Evolutionary conservation across 1,140 invertebrate species (phyloP).

Genomic region (honey bee (Apis mellifera)): DNA sequence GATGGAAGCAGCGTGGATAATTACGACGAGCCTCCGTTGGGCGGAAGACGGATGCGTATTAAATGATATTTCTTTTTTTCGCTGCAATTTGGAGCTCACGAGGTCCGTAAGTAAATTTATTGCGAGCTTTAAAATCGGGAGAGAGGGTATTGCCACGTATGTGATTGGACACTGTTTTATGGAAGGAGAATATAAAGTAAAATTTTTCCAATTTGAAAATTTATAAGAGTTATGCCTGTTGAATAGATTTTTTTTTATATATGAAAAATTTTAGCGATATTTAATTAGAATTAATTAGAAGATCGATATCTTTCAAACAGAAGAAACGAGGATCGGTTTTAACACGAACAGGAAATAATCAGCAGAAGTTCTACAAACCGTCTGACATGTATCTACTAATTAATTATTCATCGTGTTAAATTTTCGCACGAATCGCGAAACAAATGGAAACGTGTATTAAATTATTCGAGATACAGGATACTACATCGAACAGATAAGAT

Average conservation of each 20-base stretch:
- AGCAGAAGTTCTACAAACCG: background rate
- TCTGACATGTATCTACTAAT: background rate
- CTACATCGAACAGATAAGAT: slow-evolving; percentile 12
- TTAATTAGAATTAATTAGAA: too few species aligned
- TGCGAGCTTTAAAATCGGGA: too few species aligned
- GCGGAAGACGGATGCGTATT: background rate
- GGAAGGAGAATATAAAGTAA: background rate
- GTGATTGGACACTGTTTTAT: background rate
- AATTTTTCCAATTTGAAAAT: too few species aligned
- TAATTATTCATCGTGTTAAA: slow-evolving; percentile 10
- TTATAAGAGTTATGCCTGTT: too few species aligned
- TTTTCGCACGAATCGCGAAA: background rate
- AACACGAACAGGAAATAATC: slow-evolving; percentile 4
- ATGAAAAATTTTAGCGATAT: too few species aligned
- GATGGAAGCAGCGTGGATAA: background rate
- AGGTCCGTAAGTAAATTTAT: too few species aligned
- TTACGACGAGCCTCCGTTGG: background rate
- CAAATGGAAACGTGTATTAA: background rate
- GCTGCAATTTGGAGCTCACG: background rate
- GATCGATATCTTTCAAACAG: background rate
- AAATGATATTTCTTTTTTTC: background rate
- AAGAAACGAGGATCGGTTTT: background rate
- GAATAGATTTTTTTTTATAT: too few species aligned
- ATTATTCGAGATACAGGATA: background rate
- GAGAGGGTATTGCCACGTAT: background rate